These are phyloP conservation scores for Philantomba maxwellii DNA, from an alignment of 2,113 vertebrate genomes.

Conservation along the genomic window DNA sequence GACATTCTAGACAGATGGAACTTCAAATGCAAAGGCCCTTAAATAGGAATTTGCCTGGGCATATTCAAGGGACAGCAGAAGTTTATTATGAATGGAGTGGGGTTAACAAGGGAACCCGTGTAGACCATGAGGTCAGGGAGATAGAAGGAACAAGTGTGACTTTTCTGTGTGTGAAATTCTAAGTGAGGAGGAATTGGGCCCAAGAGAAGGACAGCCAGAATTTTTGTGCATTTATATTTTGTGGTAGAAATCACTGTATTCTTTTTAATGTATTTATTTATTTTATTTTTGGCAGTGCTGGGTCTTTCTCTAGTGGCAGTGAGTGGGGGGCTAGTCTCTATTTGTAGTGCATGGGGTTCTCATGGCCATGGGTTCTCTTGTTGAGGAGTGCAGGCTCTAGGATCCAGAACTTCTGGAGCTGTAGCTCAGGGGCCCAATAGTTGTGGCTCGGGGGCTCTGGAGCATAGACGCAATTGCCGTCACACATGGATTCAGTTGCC, in stretches of 20 bases:
- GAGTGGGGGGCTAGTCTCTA: neutral
- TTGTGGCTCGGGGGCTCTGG: neutral
- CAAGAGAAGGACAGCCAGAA: neutral
- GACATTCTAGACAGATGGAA: neutral
- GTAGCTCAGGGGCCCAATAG: neutral
- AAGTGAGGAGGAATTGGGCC: neutral
- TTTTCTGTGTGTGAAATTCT: neutral
- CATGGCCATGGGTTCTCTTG: neutral
- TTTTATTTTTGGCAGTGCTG: neutral
- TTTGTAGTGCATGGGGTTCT: neutral
- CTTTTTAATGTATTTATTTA: neutral
- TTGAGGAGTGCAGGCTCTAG: neutral
- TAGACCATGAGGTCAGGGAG: neutral
- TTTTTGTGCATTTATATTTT: neutral
- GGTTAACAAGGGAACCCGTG: neutral
- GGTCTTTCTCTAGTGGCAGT: neutral
- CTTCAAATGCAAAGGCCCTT: neutral
- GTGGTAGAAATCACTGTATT: neutral
- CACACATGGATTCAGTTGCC: neutral
- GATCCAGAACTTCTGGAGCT: neutral
- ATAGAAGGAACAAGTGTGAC: neutral
- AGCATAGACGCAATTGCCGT: fast-evolving
- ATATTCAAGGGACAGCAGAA: neutral
- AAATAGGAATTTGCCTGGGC: neutral
- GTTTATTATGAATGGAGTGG: neutral